Evolutionary conservation across 2,797 vertebrate species (phyloP).

Genomic region (Gymnothorax javanicus): DNA sequence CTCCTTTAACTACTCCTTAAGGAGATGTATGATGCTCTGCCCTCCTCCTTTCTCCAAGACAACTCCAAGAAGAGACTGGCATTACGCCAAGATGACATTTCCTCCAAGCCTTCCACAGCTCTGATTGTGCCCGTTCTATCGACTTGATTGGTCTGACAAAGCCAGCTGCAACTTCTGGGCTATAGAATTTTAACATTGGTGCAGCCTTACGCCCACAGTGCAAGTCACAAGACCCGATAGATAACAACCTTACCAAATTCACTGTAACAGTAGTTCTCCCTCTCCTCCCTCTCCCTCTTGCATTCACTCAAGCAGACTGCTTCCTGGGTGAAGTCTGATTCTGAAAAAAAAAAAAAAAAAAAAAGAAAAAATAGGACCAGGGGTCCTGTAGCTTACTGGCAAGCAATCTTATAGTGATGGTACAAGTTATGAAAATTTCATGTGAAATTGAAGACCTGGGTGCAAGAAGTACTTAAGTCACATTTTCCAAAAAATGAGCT

Average conservation of each 20-base stretch:
- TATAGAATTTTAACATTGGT: not conserved
- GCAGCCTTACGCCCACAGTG: not conserved
- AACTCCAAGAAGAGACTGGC: not conserved
- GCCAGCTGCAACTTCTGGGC: not conserved
- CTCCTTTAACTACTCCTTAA: not conserved
- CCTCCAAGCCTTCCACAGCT: not conserved
- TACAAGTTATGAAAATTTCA: too few species aligned
- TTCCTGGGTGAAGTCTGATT: constrained; percentile 73
- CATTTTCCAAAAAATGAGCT: too few species aligned
- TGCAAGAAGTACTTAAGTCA: too few species aligned
- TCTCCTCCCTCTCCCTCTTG: constrained; percentile 77
- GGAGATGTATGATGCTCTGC: not conserved
- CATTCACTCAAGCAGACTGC: constrained; percentile 77
- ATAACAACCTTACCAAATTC: constrained; percentile 70
- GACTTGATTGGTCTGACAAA: not conserved
- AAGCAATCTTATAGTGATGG: too few species aligned
- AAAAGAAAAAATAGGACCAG: constrained; percentile 8
- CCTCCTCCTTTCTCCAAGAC: not conserved
- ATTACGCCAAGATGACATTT: not conserved
- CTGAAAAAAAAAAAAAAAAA: constrained; percentile 49
- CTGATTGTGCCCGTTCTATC: not conserved
- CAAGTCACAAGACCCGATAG: too few species aligned
- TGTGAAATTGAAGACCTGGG: too few species aligned
- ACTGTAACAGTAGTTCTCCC: constrained; percentile 75
- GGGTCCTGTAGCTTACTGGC: too few species aligned